Base-by-base conservation (phyloP, 1,140 invertebrate genomes). In the Plutomurus gul region DNA sequence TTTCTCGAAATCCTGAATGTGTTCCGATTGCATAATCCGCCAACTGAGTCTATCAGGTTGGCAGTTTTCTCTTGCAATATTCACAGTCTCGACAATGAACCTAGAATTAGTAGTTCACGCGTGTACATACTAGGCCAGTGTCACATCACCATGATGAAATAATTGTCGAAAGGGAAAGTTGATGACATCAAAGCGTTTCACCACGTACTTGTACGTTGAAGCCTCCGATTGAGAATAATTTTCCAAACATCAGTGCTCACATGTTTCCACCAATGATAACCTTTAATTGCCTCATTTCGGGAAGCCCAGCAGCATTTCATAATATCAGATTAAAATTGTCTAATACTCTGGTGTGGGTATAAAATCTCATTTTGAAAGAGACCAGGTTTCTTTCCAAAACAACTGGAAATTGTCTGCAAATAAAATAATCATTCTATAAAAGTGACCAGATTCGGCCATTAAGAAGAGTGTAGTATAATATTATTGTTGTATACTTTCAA, bases 331-430 rank as follows among this genome's bases (percentile, higher is more conserved):
- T 65, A 25, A 65, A 65, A 33, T 33, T 65, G 56, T n/a, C 27
- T 33, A 27, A 65, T 16, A n/a, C n/a, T 3, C 16, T 11, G 27
- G 36, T 65, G 7, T 30, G 27, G 11, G 10, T 65, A 33, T 4
- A 65, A 7, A 30, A n/a, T 27, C 11, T 65, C 27, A 2, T 33
- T 65, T 33, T 36, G 56, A 33, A 65, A 30, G 11, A 65, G n/a
- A n/a, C 56, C 56, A 4, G 36, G 22, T 16, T 65, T 65, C 18
- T 65, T 25, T 65, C 56, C 56, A 65, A 65, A 65, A 27, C 56
- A 65, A n/a, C 20, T 65, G 56, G 16, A 65, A 65, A 36, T 65
- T 65, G 16, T 65, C 56, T 65, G n/a, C n/a, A n/a, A n/a, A n/a
- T n/a, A n/a, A 65, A 36, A 33, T n/a, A 65, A 65, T 43, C 39